A percentile compares a stretch with the other conserved stretches of the same genome.
Evolutionary conservation across 2,888 invertebrate genomes (phyloP).

Genomic region (Ophioninae sp.): DNA sequence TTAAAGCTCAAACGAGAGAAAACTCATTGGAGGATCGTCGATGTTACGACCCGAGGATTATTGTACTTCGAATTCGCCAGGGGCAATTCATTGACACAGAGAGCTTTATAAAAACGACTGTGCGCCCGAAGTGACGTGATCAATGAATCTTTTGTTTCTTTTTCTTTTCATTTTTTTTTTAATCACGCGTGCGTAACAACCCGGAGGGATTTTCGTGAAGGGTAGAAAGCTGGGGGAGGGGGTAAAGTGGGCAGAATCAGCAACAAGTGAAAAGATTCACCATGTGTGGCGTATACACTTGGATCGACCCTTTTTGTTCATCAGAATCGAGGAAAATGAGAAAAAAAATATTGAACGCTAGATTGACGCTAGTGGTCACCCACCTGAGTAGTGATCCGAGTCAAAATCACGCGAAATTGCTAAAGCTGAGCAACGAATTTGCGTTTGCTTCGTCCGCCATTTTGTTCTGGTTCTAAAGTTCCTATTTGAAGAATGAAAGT

Average conservation of each 20-base stretch:
- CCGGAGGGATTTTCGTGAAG: constrained; percentile 30
- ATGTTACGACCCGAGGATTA: constrained; percentile 15
- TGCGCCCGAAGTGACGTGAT: constrained; percentile 21
- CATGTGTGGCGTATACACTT: no score
- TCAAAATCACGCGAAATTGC: neutral
- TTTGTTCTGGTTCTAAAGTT: neutral
- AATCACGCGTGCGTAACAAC: constrained; percentile 32
- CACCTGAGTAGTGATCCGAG: neutral
- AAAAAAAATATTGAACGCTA: neutral
- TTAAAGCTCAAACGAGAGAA: constrained; percentile 11
- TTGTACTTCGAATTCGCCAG: constrained; percentile 42
- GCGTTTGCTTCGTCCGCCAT: neutral
- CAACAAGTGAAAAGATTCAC: no score
- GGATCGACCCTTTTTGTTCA: neutral
- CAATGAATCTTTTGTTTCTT: neutral
- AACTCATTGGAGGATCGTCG: constrained; percentile 8
- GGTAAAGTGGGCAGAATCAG: no score
- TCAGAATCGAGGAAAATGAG: neutral
- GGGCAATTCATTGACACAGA: neutral
- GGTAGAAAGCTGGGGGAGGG: neutral
- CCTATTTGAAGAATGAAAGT: neutral
- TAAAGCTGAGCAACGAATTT: neutral
- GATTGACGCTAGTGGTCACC: neutral
- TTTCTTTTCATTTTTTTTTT: constrained; percentile 1
- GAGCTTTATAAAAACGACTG: constrained; percentile 24